phyloP scores from a whole-genome alignment of 2,888 invertebrate genomes.

The Operophtera brumata region DNA sequence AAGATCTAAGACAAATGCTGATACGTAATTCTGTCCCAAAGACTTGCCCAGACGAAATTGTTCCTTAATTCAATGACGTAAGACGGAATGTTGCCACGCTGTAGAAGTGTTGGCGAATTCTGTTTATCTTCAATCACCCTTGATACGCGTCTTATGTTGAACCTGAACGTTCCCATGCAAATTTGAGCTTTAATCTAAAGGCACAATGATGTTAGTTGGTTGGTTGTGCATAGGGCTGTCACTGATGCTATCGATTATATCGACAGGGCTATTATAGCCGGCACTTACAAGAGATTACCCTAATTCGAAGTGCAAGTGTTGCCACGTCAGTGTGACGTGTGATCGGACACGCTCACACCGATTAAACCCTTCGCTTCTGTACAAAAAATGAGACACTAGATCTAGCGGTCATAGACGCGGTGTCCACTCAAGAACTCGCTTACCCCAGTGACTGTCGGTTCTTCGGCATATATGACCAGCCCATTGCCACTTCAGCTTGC shows the following conservation, averaged over 20 bases:
- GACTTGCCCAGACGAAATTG: not conserved
- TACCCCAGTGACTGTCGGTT: too few species aligned
- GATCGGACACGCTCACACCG: slow-evolving; percentile 14
- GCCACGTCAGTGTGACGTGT: slow-evolving; percentile 29
- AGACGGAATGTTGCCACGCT: not conserved
- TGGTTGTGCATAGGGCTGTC: slow-evolving; percentile 9
- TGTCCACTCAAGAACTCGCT: too few species aligned
- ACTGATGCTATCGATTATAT: slow-evolving; percentile 30
- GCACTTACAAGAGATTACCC: slow-evolving; percentile 40
- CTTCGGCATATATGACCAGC: too few species aligned
- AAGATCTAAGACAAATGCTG: slow-evolving; percentile 2
- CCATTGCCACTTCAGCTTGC: too few species aligned
- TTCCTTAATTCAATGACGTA: not conserved
- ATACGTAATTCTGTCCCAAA: not conserved
- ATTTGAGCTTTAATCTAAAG: not conserved
- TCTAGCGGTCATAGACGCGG: too few species aligned
- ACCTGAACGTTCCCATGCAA: not conserved
- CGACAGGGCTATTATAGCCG: slow-evolving; percentile 31
- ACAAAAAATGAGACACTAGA: too few species aligned
- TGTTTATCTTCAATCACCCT: slow-evolving; percentile 15
- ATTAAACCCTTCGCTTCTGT: slow-evolving; percentile 1
- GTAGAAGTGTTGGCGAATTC: not conserved
- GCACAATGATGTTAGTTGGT: not conserved
- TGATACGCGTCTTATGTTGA: slow-evolving; percentile 2
- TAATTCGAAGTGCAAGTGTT: slow-evolving; percentile 41